Percentiles rank a stretch among this genome's conserved stretches.
phyloP scores from a whole-genome alignment of 2,113 vertebrate genomes.

The Caloenas nicobarica region DNA sequence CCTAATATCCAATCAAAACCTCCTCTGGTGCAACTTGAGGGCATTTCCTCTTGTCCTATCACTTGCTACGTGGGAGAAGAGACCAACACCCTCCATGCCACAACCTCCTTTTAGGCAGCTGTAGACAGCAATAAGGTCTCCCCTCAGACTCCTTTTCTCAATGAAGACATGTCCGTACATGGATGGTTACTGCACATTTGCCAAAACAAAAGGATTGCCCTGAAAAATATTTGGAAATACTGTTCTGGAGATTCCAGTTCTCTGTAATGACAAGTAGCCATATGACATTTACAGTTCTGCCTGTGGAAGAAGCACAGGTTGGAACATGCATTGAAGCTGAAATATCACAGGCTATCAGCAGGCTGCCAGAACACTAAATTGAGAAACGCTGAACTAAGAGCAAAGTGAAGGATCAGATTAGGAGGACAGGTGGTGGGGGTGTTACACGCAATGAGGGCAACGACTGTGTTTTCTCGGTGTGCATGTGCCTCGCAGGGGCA shows the following conservation, averaged over 20 bases:
- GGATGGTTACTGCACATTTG: background rate
- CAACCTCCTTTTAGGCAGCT: too few relatives aligned
- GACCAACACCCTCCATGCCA: too few relatives aligned
- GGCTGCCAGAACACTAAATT: background rate
- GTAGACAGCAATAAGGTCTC: too few relatives aligned
- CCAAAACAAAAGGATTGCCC: background rate
- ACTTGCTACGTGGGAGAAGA: too few relatives aligned
- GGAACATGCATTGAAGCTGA: accelerated
- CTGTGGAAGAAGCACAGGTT: background rate
- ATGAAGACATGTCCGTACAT: background rate
- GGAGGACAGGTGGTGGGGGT: background rate
- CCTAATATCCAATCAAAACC: too few relatives aligned
- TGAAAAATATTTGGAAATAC: background rate
- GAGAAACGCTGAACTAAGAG: background rate
- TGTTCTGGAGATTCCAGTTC: background rate
- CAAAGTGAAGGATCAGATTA: background rate
- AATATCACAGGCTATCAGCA: background rate
- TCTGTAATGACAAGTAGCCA: background rate
- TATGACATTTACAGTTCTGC: background rate
- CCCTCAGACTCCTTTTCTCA: background rate
- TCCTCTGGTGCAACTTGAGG: too few relatives aligned
- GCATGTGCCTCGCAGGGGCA: accelerated
- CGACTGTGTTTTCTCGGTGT: accelerated
- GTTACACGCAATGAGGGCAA: accelerated
- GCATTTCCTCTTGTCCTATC: too few relatives aligned